A percentile compares a stretch with the other conserved stretches of the same genome.
These are phyloP conservation scores for Cygnus atratus DNA, from an alignment of 2,113 vertebrate species.

Conservation along the genomic window DNA sequence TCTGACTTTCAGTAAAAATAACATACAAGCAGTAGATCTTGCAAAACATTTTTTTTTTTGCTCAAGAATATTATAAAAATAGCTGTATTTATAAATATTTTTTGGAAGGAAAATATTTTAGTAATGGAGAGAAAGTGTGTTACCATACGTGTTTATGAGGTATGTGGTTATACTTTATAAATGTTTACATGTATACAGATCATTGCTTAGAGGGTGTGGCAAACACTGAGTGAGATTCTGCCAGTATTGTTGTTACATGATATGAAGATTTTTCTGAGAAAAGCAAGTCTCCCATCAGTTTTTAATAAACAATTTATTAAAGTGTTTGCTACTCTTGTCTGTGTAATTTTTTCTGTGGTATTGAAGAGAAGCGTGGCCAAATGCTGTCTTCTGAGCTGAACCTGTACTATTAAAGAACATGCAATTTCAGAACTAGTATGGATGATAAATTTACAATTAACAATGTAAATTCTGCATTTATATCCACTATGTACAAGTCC, in stretches of 20 bases:
- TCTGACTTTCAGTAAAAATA: not conserved
- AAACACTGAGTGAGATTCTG: not conserved
- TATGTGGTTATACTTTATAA: not conserved
- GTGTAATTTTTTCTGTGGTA: not conserved
- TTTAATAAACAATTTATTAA: not conserved
- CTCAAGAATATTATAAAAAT: not conserved
- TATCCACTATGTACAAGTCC: not conserved
- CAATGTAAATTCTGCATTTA: not conserved
- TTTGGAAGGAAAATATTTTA: not conserved
- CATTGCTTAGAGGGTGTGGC: not conserved
- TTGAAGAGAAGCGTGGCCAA: not conserved
- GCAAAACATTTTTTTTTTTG: not conserved
- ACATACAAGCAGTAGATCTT: not conserved
- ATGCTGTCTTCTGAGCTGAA: not conserved
- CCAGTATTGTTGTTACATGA: not conserved
- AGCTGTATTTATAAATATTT: not conserved
- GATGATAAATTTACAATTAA: not conserved
- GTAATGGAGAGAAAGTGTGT: not conserved
- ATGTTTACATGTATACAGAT: not conserved
- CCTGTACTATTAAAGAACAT: rapidly evolving
- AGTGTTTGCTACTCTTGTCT: not conserved
- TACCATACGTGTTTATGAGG: not conserved
- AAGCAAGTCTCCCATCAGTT: not conserved
- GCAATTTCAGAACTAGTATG: not conserved
- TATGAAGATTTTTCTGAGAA: not conserved